These are phyloP conservation scores for Macrotus californicus DNA, from an alignment of 2,113 vertebrate genomes.

Conservation along the genomic window DNA sequence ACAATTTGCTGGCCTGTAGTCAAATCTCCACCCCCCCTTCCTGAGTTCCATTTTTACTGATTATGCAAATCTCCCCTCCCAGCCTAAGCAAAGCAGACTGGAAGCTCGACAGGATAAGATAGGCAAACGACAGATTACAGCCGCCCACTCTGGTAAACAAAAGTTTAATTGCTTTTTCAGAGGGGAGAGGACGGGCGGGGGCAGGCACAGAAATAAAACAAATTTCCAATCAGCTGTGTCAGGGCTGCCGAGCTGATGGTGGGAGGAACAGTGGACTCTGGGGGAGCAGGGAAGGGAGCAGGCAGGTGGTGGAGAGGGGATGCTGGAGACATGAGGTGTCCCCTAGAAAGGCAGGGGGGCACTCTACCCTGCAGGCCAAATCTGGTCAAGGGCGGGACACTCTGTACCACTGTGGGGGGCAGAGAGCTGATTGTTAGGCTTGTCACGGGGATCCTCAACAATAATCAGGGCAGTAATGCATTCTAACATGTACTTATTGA, in stretches of 20 bases:
- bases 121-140: slow-evolving; percentile 28
- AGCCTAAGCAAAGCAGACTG: slow-evolving; percentile 24
- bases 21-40: not conserved
- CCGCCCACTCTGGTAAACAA: slow-evolving; percentile 42
- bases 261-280: not conserved
- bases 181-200: not conserved
- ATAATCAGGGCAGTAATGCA: accelerated
- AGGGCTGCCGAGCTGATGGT: not conserved
- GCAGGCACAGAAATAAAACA: not conserved
- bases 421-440: accelerated
- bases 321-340: accelerated
- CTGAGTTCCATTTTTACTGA: slow-evolving; percentile 34
- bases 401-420: accelerated
- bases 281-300: not conserved
- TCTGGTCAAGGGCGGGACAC: not conserved
- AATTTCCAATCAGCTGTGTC: not conserved
- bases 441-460: not conserved
- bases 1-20: not conserved
- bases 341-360: not conserved
- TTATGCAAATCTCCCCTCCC: slow-evolving; percentile 55
- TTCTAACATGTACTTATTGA: accelerated
- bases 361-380: not conserved
- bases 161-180: slow-evolving; percentile 54
- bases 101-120: not conserved
- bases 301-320: not conserved